A percentile compares a stretch with the other conserved stretches of the same genome.
Conservation (phyloP, 2,888 invertebrate species). For the Bruchidius siliquastri region DNA sequence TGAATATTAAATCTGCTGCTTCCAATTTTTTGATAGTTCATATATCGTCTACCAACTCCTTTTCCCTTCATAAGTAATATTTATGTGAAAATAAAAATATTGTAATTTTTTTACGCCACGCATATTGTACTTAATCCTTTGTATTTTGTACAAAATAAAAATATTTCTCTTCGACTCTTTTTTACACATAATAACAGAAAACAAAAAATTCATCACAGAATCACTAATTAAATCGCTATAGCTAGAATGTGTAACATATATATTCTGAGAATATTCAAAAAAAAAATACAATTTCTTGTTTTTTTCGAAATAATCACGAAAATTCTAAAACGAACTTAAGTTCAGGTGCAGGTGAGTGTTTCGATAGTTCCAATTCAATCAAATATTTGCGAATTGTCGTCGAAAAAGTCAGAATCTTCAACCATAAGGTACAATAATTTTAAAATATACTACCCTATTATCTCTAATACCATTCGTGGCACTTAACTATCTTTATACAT, state of each 20-base stretch:
- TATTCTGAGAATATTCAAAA: conserved; percentile 1
- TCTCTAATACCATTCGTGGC: too few relatives aligned
- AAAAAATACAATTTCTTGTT: background rate
- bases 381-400: background rate
- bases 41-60: background rate
- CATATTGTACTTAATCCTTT: background rate
- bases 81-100: conserved; percentile 5
- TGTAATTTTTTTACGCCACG: conserved; percentile 1
- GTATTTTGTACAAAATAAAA: conserved; percentile 12
- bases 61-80: background rate
- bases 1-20: background rate
- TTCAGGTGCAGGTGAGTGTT: background rate
- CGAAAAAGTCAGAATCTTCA: background rate
- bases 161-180: conserved; percentile 1
- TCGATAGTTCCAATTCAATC: background rate
- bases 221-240: conserved; percentile 18
- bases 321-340: background rate
- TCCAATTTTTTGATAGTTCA: background rate
- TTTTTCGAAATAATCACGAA: background rate
- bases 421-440: too few relatives aligned
- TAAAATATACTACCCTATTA: too few relatives aligned
- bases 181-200: conserved; percentile 22
- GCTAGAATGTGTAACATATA: background rate
- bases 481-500: too few relatives aligned
- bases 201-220: conserved; percentile 35